These are phyloP conservation scores for Macropis europaea DNA, from an alignment of 2,888 invertebrate species.

Conservation along the genomic window DNA sequence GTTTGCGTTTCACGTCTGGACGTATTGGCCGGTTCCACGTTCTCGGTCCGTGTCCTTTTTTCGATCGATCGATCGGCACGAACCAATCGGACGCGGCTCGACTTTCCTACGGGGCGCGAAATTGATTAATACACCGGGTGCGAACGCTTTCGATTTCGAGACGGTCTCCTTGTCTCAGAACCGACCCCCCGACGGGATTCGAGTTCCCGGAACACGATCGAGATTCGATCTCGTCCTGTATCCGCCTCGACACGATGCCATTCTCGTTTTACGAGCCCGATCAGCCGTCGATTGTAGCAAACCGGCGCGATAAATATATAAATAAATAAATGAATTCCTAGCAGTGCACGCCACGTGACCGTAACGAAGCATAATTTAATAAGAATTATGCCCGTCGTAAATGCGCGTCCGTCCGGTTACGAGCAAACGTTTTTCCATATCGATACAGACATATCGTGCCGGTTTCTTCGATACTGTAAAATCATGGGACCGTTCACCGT, in stretches of 20 bases:
- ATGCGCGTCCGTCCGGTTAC: conserved; percentile 8
- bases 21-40: conserved; percentile 2
- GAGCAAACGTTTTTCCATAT: neutral
- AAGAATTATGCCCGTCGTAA: conserved; percentile 39
- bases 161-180: neutral
- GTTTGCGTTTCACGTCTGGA: conserved; percentile 28
- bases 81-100: conserved; percentile 7
- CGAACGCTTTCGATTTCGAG: conserved; percentile 28
- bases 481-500: no score
- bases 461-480: no score
- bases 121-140: conserved; percentile 34
- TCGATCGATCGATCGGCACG: conserved; percentile 21
- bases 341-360: neutral
- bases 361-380: conserved; percentile 18
- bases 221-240: conserved; percentile 25
- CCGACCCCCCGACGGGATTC: conserved; percentile 16
- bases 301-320: neutral
- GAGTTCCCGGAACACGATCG: conserved; percentile 10
- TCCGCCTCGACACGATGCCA: neutral
- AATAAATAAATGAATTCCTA: conserved; percentile 2
- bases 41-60: conserved; percentile 12
- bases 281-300: neutral
- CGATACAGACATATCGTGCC: neutral
- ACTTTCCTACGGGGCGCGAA: conserved; percentile 26
- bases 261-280: conserved; percentile 20